These are phyloP conservation scores for Atherinomorus stipes DNA, from an alignment of 2,113 vertebrate genomes.

Conservation along the genomic window DNA sequence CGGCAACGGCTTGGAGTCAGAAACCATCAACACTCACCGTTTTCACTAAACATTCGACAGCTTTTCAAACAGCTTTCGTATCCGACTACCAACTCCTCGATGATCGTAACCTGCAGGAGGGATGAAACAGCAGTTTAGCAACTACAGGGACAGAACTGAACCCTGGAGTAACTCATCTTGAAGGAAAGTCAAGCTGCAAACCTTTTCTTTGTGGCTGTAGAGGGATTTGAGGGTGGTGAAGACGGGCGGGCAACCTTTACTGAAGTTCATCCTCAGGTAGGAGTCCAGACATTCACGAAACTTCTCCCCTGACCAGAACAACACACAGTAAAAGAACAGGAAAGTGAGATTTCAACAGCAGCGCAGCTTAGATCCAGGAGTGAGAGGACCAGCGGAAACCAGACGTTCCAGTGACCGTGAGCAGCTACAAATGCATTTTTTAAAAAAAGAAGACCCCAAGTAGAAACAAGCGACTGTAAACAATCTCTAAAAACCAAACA, in stretches of 20 bases:
- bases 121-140: slow-evolving; percentile 14
- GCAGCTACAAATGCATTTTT: too few relatives aligned
- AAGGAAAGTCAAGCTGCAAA: slow-evolving; percentile 55
- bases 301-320: slow-evolving; percentile 87
- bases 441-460: too few relatives aligned
- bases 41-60: slow-evolving; percentile 93
- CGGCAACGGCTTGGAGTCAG: not conserved
- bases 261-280: slow-evolving; percentile 98
- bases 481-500: too few relatives aligned
- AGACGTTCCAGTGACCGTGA: too few relatives aligned
- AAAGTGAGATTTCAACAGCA: not conserved
- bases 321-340: not conserved
- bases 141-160: not conserved
- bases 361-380: too few relatives aligned
- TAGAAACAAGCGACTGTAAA: too few relatives aligned
- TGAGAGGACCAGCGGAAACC: too few relatives aligned
- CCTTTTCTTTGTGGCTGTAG: slow-evolving; percentile 96
- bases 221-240: slow-evolving; percentile 97
- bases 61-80: slow-evolving; percentile 94
- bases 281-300: slow-evolving; percentile 96
- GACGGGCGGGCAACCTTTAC: slow-evolving; percentile 97
- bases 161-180: too few relatives aligned
- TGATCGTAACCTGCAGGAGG: slow-evolving; percentile 90
- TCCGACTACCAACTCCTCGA: slow-evolving; percentile 93
- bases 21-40: slow-evolving; percentile 84